These are phyloP conservation scores for Apodemia duryi DNA, from an alignment of 2,888 invertebrate species.

Conservation along the genomic window DNA sequence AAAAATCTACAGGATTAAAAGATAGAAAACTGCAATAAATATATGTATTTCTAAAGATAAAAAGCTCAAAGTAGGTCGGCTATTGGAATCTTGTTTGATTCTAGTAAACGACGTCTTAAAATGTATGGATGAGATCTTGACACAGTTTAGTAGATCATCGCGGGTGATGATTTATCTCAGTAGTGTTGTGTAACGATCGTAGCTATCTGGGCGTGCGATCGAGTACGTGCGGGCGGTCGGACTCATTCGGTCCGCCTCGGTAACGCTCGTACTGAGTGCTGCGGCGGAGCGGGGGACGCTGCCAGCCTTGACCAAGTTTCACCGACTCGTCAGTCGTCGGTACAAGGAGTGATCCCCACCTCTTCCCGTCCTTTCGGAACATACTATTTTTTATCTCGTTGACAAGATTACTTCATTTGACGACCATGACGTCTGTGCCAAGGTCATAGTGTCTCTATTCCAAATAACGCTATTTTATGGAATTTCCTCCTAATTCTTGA, in stretches of 20 bases:
- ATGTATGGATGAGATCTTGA: constrained; percentile 63
- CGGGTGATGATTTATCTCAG: constrained; percentile 68
- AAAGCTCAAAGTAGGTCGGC: constrained; percentile 11
- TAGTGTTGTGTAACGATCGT: constrained; percentile 61
- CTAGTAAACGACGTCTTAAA: constrained; percentile 30
- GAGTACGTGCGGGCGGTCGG: constrained; percentile 61
- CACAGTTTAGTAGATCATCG: constrained; percentile 66
- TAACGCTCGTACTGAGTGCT: constrained; percentile 39
- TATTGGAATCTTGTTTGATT: constrained; percentile 33
- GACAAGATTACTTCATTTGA: constrained; percentile 68
- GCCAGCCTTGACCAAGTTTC: constrained; percentile 78
- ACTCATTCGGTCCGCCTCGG: constrained; percentile 55
- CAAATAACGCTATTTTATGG: constrained; percentile 18
- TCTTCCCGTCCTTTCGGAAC: constrained; percentile 68
- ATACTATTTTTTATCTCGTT: constrained; percentile 51
- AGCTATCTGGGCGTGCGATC: constrained; percentile 60
- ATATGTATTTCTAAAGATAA: not conserved
- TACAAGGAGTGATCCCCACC: constrained; percentile 76
- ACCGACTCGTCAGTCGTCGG: constrained; percentile 74
- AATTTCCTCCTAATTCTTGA: constrained; percentile 5
- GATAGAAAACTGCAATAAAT: not conserved
- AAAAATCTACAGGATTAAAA: not conserved
- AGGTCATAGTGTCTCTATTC: constrained; percentile 45
- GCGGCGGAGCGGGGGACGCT: constrained; percentile 48
- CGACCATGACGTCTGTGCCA: constrained; percentile 52